Percentiles rank a stretch among this genome's conserved stretches.
Conservation (phyloP, 2,113 vertebrate genomes). For the Acanthisitta chloris region DNA sequence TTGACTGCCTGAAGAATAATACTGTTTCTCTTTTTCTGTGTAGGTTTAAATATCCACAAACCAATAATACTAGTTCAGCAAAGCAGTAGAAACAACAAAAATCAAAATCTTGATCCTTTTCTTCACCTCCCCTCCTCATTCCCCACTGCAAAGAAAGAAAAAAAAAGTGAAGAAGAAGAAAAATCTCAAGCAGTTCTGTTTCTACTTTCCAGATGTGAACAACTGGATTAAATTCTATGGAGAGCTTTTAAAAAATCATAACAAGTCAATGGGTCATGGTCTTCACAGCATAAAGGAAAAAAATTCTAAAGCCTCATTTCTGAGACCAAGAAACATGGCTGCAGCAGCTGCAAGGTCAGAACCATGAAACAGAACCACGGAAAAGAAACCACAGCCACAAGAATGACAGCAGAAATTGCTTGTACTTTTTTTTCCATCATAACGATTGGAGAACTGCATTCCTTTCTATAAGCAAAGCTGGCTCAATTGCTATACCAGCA, state of each 20-base stretch:
- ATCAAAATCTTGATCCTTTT: not conserved
- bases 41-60: not conserved
- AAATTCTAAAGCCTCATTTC: not conserved
- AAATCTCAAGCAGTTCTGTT: not conserved
- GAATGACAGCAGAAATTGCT: not conserved
- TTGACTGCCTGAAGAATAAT: not conserved
- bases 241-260: constrained; percentile 28
- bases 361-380: not conserved
- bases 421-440: not conserved
- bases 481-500: not conserved
- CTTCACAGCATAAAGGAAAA: not conserved
- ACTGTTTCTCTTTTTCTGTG: not conserved
- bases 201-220: constrained; percentile 35
- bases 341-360: constrained; percentile 47
- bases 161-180: not conserved
- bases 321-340: not conserved
- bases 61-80: not conserved
- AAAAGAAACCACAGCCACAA: constrained; percentile 23
- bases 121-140: not conserved
- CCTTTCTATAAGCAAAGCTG: not conserved
- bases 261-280: constrained; percentile 14
- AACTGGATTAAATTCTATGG: constrained; percentile 32
- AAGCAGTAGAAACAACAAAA: not conserved
- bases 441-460: not conserved
- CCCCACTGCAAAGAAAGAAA: not conserved